These are phyloP conservation scores for Andrena trimmerana DNA, from an alignment of 2,888 invertebrate species.

Conservation along the genomic window DNA sequence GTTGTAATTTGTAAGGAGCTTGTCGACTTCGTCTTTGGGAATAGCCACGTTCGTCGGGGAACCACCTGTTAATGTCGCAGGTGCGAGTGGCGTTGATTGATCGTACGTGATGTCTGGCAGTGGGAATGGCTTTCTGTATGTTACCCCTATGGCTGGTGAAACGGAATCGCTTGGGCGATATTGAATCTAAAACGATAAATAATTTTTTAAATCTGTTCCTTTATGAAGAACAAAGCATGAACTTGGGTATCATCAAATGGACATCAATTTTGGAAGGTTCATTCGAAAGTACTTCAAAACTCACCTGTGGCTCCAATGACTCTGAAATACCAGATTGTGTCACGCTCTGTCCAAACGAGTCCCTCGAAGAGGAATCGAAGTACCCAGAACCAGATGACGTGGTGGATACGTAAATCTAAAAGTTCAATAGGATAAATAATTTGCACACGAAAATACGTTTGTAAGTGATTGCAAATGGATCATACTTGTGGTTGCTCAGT, in stretches of 20 bases:
- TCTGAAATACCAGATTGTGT: constrained; percentile 25
- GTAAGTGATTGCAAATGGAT: too few relatives aligned
- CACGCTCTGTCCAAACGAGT: constrained; percentile 28
- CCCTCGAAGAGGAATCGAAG: constrained; percentile 31
- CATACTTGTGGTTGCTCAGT: constrained; percentile 43
- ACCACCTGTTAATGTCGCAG: constrained; percentile 38
- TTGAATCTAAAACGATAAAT: constrained; percentile 38
- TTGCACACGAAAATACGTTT: background rate
- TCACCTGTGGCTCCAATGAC: constrained; percentile 48
- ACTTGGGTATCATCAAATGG: too few relatives aligned
- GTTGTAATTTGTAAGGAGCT: constrained; percentile 73
- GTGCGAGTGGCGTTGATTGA: constrained; percentile 55
- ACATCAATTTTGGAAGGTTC: background rate
- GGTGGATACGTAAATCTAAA: constrained; percentile 40
- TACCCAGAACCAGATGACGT: constrained; percentile 25
- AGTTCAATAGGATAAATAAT: background rate
- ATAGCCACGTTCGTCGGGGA: constrained; percentile 68
- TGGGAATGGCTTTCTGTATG: constrained; percentile 74
- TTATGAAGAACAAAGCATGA: too few relatives aligned
- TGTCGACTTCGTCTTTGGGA: constrained; percentile 66
- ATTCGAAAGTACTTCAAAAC: background rate
- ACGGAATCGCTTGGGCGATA: constrained; percentile 59
- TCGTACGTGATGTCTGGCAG: constrained; percentile 59
- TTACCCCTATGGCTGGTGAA: constrained; percentile 67
- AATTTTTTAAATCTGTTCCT: too few relatives aligned